Percentiles rank a stretch among this genome's conserved stretches.
phyloP scores from a whole-genome alignment of 2,888 invertebrate genomes.

The Aproaerema taeniolella region DNA sequence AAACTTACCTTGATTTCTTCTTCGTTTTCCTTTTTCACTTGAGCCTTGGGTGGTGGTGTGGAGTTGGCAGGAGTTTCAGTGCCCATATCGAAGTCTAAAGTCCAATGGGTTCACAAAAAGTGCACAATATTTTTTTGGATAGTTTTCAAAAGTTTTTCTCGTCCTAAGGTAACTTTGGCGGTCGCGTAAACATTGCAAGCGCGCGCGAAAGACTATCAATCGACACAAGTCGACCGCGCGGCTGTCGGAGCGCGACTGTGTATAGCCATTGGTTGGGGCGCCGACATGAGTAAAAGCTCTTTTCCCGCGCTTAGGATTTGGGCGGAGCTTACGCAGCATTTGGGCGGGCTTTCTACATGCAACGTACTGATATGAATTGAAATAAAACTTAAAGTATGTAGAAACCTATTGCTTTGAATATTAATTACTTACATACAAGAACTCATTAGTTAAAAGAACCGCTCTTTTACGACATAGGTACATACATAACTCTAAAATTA shows the following conservation, averaged over 20 bases:
- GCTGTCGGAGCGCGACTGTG: conserved; percentile 12
- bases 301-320: conserved; percentile 37
- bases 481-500: too few species aligned
- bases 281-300: conserved; percentile 18
- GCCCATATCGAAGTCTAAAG: conserved; percentile 56
- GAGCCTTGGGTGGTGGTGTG: conserved; percentile 53
- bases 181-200: conserved; percentile 59
- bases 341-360: conserved; percentile 39
- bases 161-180: conserved; percentile 33
- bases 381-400: too few species aligned
- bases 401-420: too few species aligned
- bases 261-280: conserved; percentile 7
- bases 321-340: conserved; percentile 27
- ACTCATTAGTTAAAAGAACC: too few species aligned
- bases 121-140: conserved; percentile 28
- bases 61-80: conserved; percentile 63
- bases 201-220: conserved; percentile 13
- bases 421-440: too few species aligned
- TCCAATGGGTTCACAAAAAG: conserved; percentile 29
- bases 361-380: too few species aligned
- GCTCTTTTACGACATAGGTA: too few species aligned
- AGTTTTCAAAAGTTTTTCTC: conserved; percentile 38
- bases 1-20: conserved; percentile 85
- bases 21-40: conserved; percentile 83
- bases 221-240: conserved; percentile 2